Percentiles rank a stretch among this genome's conserved stretches.
phyloP scores from a whole-genome alignment of 2,113 vertebrate species.

The Hippocampus barbouri region DNA sequence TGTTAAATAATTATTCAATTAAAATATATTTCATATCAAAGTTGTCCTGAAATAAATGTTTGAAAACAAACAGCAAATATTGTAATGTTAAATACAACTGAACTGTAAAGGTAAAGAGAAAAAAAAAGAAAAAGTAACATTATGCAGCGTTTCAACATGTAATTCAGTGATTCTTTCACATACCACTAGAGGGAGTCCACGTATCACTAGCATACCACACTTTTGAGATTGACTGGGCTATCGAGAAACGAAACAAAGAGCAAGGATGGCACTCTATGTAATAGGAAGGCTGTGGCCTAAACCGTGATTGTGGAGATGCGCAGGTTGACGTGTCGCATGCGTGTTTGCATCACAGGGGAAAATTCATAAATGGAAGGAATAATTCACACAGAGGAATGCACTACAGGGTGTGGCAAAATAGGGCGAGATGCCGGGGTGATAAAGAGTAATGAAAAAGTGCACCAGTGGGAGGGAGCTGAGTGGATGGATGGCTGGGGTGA shows the following conservation, averaged over 20 bases:
- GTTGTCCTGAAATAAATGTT: too few relatives aligned
- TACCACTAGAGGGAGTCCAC: background rate
- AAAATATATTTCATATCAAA: too few relatives aligned
- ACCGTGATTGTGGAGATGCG: background rate
- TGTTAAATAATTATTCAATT: too few relatives aligned
- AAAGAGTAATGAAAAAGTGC: conserved; percentile 37
- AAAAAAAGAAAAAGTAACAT: too few relatives aligned
- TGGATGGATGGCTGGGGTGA: conserved; percentile 31
- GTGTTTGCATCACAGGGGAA: conserved; percentile 23
- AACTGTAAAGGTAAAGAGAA: too few relatives aligned
- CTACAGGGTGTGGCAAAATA: conserved; percentile 28
- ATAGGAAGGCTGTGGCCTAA: background rate
- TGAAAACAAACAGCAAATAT: too few relatives aligned
- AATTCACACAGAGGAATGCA: conserved; percentile 2
- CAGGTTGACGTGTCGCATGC: background rate
- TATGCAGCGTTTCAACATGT: too few relatives aligned
- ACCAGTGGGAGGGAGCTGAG: conserved; percentile 29
- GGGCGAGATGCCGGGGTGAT: conserved; percentile 24
- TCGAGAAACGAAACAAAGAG: background rate
- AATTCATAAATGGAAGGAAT: conserved; percentile 21
- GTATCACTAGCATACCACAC: background rate
- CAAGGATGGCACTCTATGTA: background rate
- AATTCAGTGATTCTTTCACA: too few relatives aligned
- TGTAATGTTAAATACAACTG: too few relatives aligned
- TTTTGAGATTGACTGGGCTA: too few relatives aligned